These are phyloP conservation scores for Rhopilema esculentum DNA, from an alignment of 30 jellyfish, hydroid and myxozoan species.

Conservation along the genomic window DNA sequence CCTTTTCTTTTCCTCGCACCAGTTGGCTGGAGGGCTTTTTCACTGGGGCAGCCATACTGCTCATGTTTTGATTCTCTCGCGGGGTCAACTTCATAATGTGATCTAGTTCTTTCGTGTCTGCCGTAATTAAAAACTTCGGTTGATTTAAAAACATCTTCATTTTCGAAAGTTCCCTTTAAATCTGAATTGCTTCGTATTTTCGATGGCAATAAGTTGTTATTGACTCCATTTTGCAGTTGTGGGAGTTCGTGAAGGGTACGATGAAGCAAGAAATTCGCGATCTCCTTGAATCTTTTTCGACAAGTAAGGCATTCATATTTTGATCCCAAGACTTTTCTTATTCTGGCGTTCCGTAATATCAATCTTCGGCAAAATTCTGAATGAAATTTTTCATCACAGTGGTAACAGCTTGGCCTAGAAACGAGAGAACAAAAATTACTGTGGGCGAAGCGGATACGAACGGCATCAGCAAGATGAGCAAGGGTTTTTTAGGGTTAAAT, in stretches of 20 bases:
- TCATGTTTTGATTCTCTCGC: slow-evolving; percentile 37
- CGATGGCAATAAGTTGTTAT: neutral
- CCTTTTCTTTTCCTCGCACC: slow-evolving; percentile 77
- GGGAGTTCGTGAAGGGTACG: slow-evolving; percentile 79
- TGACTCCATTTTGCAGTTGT: slow-evolving; percentile 51
- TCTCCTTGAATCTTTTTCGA: slow-evolving; percentile 62
- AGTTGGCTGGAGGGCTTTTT: slow-evolving; percentile 69
- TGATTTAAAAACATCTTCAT: slow-evolving; percentile 3
- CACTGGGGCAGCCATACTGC: slow-evolving; percentile 27
- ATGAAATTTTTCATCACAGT: slow-evolving; percentile 53
- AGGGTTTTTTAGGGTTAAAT: slow-evolving; percentile 10
- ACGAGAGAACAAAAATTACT: slow-evolving; percentile 3
- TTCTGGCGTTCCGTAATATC: slow-evolving; percentile 36
- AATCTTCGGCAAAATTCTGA: slow-evolving; percentile 57
- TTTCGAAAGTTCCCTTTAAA: slow-evolving; percentile 10
- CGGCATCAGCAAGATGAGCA: neutral
- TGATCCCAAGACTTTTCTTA: slow-evolving; percentile 25
- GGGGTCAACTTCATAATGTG: slow-evolving; percentile 29
- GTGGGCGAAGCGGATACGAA: neutral
- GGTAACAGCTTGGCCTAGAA: slow-evolving; percentile 65
- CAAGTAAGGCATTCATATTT: slow-evolving; percentile 66
- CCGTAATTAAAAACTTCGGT: neutral
- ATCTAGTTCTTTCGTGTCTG: slow-evolving; percentile 2
- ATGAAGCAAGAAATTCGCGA: slow-evolving; percentile 67
- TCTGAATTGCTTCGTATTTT: slow-evolving; percentile 10